A percentile compares a stretch with the other conserved stretches of the same genome.
Conservation (phyloP, 2,888 invertebrate genomes). For the Hipparchia sbordonii region DNA sequence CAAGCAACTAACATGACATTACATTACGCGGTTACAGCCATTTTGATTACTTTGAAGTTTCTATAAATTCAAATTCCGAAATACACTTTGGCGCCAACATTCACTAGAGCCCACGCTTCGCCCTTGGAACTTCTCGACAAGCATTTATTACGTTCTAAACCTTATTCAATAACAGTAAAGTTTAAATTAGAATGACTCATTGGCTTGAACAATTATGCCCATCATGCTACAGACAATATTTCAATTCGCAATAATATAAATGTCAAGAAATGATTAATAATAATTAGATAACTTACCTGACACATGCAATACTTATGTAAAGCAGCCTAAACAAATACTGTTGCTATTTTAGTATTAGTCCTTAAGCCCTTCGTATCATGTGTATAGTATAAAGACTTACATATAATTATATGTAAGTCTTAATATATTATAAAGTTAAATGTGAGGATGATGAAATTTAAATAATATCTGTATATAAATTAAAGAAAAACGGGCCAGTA, state of each 20-base stretch:
- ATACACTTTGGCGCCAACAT: slow-evolving; percentile 41
- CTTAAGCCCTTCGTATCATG: neutral
- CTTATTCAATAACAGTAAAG: neutral
- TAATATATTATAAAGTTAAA: too few species aligned
- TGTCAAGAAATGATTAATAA: slow-evolving; percentile 23
- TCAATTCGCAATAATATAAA: slow-evolving; percentile 29
- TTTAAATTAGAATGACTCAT: neutral
- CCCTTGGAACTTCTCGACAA: slow-evolving; percentile 32
- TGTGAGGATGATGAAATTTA: too few species aligned
- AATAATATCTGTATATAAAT: too few species aligned
- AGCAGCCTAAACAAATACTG: neutral
- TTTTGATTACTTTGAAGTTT: slow-evolving; percentile 30
- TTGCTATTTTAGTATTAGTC: neutral
- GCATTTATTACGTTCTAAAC: slow-evolving; percentile 3
- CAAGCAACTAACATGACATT: slow-evolving; percentile 25
- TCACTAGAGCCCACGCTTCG: slow-evolving; percentile 44
- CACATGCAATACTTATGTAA: slow-evolving; percentile 10
- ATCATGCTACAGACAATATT: slow-evolving; percentile 20
- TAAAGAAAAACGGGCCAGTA: too few species aligned
- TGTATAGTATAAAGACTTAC: too few species aligned
- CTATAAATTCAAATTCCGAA: slow-evolving; percentile 29
- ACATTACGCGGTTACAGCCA: slow-evolving; percentile 22
- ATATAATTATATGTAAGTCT: too few species aligned
- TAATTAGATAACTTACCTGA: slow-evolving; percentile 23
- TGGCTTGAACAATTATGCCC: neutral